phyloP scores from a whole-genome alignment of 1,140 invertebrate genomes.

The Hormaphis cornu region DNA sequence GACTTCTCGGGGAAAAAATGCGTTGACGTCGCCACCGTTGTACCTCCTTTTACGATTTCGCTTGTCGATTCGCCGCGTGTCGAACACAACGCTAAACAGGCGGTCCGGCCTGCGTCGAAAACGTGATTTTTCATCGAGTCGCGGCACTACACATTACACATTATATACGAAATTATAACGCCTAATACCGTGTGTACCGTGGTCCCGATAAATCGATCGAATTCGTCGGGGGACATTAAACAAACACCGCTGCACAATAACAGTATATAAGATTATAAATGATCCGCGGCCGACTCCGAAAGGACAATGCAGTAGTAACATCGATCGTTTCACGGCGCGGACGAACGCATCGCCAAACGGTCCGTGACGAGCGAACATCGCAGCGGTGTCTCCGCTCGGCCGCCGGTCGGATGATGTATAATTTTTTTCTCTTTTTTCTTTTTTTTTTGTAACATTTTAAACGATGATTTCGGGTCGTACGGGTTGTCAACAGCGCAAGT shows the following conservation, averaged over 20 bases:
- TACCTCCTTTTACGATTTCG: too few species aligned
- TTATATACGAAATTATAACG: too few species aligned
- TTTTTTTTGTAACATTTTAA: too few species aligned
- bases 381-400: too few species aligned
- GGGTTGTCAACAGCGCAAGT: conserved; percentile 28
- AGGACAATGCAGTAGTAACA: neutral
- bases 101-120: too few species aligned
- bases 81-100: neutral
- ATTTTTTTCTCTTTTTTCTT: neutral
- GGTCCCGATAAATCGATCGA: conserved; percentile 4
- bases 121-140: conserved; percentile 16
- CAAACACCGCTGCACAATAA: neutral
- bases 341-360: neutral
- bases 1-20: too few species aligned
- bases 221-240: conserved; percentile 13
- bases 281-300: neutral
- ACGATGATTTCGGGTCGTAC: conserved; percentile 4
- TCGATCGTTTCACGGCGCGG: neutral
- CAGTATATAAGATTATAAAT: neutral
- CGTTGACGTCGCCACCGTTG: too few species aligned
- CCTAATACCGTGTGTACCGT: too few species aligned
- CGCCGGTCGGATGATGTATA: neutral
- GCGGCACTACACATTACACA: too few species aligned
- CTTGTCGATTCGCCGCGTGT: neutral
- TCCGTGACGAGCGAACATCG: conserved; percentile 8